Conservation (phyloP, 1,140 invertebrate genomes). For the Rhyacophila brunnea region DNA sequence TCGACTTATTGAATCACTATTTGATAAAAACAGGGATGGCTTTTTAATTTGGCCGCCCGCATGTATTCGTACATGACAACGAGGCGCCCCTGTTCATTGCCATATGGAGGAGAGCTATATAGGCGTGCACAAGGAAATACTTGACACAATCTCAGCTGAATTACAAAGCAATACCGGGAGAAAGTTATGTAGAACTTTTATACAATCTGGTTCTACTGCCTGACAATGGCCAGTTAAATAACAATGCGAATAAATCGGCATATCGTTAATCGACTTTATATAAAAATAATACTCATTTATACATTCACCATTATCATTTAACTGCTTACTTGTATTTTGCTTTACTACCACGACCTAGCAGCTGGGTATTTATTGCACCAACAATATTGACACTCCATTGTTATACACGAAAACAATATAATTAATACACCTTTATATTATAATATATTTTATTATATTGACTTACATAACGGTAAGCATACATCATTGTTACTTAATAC, state of each 20-base stretch:
- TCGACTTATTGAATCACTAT: too few species aligned
- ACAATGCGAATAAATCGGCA: conserved; percentile 20
- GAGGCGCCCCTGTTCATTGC: neutral
- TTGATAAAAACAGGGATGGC: too few species aligned
- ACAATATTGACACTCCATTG: too few species aligned
- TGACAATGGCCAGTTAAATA: conserved; percentile 26
- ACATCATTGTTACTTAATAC: too few species aligned
- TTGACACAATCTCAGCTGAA: conserved; percentile 21
- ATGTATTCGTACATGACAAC: neutral
- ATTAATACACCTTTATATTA: too few species aligned
- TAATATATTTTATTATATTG: too few species aligned
- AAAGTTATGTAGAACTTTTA: conserved; percentile 26
- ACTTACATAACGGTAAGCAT: too few species aligned
- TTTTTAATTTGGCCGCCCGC: too few species aligned
- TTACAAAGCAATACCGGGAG: conserved; percentile 28
- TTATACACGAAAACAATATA: too few species aligned
- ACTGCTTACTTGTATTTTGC: too few species aligned
- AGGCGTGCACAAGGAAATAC: neutral
- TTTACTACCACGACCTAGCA: too few species aligned
- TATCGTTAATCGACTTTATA: conserved; percentile 22
- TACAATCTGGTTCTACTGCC: conserved; percentile 12
- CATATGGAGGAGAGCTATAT: neutral
- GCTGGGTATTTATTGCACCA: too few species aligned
- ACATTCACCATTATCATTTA: neutral
- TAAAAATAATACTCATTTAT: conserved; percentile 3